phyloP scores from a whole-genome alignment of 1,140 invertebrate species.

The Chelonus insularis region DNA sequence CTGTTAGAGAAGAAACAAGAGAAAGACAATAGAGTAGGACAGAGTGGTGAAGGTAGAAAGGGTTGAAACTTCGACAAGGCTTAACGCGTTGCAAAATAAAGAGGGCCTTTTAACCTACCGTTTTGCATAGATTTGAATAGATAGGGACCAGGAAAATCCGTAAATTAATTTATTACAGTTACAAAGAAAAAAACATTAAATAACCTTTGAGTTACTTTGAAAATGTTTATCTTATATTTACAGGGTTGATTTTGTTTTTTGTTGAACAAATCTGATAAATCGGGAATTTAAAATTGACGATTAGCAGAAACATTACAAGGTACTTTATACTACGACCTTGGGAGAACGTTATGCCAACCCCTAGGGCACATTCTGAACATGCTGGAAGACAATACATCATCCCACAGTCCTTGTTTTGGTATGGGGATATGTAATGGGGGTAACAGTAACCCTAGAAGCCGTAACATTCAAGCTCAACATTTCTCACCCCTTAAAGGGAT shows the following conservation, averaged over 20 bases:
- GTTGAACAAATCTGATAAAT: neutral
- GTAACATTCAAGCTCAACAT: constrained; percentile 59
- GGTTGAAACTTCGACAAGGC: constrained; percentile 43
- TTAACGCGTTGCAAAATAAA: constrained; percentile 48
- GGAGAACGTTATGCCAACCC: neutral
- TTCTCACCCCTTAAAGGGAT: constrained; percentile 58
- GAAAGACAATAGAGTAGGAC: constrained; percentile 30
- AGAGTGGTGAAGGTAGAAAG: constrained; percentile 23
- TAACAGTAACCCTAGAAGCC: constrained; percentile 31
- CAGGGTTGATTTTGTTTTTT: no score
- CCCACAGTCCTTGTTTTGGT: constrained; percentile 18
- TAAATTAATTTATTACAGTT: constrained; percentile 61
- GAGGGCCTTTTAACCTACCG: constrained; percentile 53
- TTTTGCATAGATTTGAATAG: constrained; percentile 62
- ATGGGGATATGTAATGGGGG: neutral
- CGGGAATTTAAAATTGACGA: neutral
- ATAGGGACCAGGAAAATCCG: constrained; percentile 52
- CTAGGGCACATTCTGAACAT: constrained; percentile 43
- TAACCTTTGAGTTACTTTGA: no score
- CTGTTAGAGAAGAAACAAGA: constrained; percentile 21
- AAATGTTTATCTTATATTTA: no score
- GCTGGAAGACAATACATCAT: constrained; percentile 54
- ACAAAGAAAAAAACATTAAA: no score
- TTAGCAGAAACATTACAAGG: neutral
- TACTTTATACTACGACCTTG: constrained; percentile 9